Base-by-base conservation (phyloP, 2,113 vertebrate genomes). In the Zootoca vivipara region DNA sequence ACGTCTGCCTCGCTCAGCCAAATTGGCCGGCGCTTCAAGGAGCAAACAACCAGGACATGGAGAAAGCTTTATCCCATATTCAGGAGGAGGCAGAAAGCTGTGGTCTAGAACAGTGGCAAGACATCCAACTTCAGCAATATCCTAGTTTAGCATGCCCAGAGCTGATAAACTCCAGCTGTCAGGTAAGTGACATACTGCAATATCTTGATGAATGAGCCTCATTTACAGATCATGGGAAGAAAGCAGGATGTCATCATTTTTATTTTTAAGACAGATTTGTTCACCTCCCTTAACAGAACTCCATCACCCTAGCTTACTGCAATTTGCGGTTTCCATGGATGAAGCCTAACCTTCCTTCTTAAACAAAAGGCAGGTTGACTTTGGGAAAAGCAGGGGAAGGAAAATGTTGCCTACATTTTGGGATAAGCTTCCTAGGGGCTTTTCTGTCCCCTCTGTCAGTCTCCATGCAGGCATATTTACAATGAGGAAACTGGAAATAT, bases 11-110 rank as follows among this genome's bases (percentile, higher is more conserved):
- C 52, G 64, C 64, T 86, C 15, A 2, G 90, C 85, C 87, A 90
- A 82, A 52, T 65, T 92, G 91, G 90, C 16, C 0, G 91, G 69
- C 64, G 81, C 22, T 81, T 82, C 92, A 38, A 87, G 40, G 64
- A 89, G 93, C 92, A 93, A 94, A 92, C 46, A 85, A 93, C 79
- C 82, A 93, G 90, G 80, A 91, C 74, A 30, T 0, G 58, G 93
- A 78, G 73, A 89, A 38, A 93, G 83, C 83, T 89, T 88, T 88
- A 65, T 91, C 83, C 93, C 82, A 65, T 83, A 73, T 16, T 82
- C 58, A 90, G 69, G 85, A 90, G 69, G 85, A 94, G 92, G 46
- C 82, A 83, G 73, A 83, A 91, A 58, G 70, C n/a, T 15, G 72
- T 42, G 1, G 10, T 62, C 4, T 40, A 91, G 82, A 22, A n/a